Evolutionary conservation across 2,113 vertebrate species (phyloP).

Genomic region (Sinocyclocheilus rhinocerous): DNA sequence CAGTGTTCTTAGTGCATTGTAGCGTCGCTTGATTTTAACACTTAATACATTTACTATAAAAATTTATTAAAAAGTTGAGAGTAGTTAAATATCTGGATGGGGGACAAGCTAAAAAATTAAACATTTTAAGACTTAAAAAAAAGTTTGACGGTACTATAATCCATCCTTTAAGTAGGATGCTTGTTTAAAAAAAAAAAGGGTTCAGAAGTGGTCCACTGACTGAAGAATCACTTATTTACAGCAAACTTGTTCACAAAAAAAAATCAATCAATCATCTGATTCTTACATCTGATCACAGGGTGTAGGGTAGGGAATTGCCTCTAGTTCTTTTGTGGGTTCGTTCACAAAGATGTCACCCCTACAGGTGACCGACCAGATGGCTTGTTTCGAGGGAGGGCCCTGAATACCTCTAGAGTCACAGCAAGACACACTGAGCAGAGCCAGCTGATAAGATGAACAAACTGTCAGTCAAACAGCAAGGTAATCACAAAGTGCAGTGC

Average conservation of each 20-base stretch:
- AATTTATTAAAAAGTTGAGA: no score
- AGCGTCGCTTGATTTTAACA: neutral
- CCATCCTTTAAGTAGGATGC: neutral
- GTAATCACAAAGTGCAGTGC: neutral
- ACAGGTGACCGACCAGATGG: conserved; percentile 95
- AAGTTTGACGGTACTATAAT: neutral
- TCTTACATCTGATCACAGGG: conserved; percentile 94
- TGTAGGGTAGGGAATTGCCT: conserved; percentile 77
- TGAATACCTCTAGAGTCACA: conserved; percentile 87
- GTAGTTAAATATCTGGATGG: neutral
- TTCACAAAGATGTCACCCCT: conserved; percentile 97
- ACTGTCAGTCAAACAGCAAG: conserved; percentile 17
- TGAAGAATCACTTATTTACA: neutral
- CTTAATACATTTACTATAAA: no score
- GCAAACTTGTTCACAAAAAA: neutral
- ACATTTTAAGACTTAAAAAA: neutral
- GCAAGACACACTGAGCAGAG: conserved; percentile 87
- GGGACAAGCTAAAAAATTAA: neutral
- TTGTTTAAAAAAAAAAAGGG: neutral
- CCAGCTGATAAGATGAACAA: conserved; percentile 75
- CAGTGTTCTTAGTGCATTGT: neutral
- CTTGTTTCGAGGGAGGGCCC: conserved; percentile 87
- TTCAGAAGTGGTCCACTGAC: neutral
- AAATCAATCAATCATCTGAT: neutral
- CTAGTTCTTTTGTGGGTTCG: conserved; percentile 84